A percentile compares a stretch with the other conserved stretches of the same genome.
These are phyloP conservation scores for Tanypteryx hageni DNA, from an alignment of 2,888 invertebrate genomes.

Conservation along the genomic window DNA sequence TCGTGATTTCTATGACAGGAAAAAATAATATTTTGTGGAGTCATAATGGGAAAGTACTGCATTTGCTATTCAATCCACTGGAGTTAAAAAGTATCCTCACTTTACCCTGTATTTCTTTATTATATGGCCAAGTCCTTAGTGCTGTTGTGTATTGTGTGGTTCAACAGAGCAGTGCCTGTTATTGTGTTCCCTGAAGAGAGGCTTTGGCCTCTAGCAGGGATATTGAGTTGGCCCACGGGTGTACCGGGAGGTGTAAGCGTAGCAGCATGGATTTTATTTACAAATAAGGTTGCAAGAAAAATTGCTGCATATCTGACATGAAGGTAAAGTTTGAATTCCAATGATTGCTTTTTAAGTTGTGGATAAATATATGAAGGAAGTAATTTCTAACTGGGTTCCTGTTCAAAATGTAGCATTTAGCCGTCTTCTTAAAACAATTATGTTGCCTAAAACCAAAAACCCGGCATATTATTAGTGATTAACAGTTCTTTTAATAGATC, in stretches of 20 bases:
- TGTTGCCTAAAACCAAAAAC: no score
- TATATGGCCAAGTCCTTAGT: not conserved
- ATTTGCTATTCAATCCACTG: not conserved
- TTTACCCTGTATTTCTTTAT: not conserved
- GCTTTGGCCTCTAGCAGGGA: constrained; percentile 47
- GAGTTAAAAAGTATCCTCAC: not conserved
- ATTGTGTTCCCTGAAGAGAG: constrained; percentile 39
- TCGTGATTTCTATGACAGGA: no score
- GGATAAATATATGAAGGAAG: not conserved
- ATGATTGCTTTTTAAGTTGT: not conserved
- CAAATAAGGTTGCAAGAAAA: constrained; percentile 36
- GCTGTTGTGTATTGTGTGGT: constrained; percentile 48
- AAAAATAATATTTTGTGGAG: no score
- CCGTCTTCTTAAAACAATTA: no score
- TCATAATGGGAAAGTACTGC: no score
- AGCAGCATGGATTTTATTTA: constrained; percentile 58
- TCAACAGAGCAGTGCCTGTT: constrained; percentile 52
- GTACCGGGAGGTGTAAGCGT: constrained; percentile 64
- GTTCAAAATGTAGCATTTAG: no score
- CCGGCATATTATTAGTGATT: no score
- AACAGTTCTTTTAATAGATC: no score
- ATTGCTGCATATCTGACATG: constrained; percentile 34
- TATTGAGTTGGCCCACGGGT: constrained; percentile 65
- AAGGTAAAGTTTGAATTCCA: not conserved
- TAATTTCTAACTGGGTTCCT: not conserved